Base-by-base conservation (phyloP, 2,888 invertebrate genomes). In the Parasteatoda lunata region DNA sequence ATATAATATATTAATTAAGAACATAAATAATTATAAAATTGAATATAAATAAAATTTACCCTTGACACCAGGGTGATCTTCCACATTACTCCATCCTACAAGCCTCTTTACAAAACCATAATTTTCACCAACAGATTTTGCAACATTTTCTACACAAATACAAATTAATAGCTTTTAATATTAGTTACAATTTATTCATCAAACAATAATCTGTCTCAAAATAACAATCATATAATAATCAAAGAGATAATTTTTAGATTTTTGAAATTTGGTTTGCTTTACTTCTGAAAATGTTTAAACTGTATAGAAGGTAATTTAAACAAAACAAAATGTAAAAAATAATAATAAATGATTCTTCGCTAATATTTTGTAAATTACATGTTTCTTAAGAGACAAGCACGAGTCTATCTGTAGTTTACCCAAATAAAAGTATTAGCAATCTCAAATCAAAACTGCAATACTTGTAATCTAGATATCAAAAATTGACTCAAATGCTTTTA, bases 1-100 rank as follows among this genome's bases (percentile, higher is more conserved):
- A 11, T 54, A 3, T 3, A 11, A 11, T 54, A 54, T 11, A 3
- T 54, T 54, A 54, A 54, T 11, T 59, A 59, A 59, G 13, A 59
- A 59, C 0, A 6, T 59, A 8, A 59, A 59, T 13, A 4, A 8
- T 59, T 59, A 13, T 4, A 59, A 9, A 59, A 13, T 59, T 59
- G 4, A 59, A 59, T 13, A 54, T 54, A 7, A 7, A 59, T 13
- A 68, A n/a, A 5, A 48, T 11, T 30, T 30, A 48, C 96, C 96
- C 90, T 96, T 95, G 4, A 97, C 96, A 45, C 97, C 97, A 75
- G 96, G 94, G 92, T 95, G 95, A 91, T 96, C 96, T 11, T 95
- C 95, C 78, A 95, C 95, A 89, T 93, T 94, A 90, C 95, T 96
- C 96, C 96, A 97, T 84, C 94, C 94, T 51, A 95, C 95, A 77